These are phyloP conservation scores for Drosophila orosa DNA, from an alignment of 1,140 invertebrate genomes.

Conservation along the genomic window DNA sequence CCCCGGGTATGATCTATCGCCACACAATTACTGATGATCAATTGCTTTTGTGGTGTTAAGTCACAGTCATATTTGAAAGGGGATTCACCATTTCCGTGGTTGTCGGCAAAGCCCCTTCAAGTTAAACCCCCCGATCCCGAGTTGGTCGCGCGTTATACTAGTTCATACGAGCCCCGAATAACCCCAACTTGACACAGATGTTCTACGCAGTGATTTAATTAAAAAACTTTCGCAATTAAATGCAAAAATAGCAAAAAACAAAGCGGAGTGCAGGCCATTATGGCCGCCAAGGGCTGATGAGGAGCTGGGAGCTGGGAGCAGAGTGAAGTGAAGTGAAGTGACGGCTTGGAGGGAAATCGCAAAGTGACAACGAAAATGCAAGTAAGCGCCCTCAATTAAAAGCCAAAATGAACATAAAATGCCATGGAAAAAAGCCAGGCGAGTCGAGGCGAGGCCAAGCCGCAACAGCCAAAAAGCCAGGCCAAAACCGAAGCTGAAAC, in stretches of 20 bases:
- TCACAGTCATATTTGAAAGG: slow-evolving; percentile 8
- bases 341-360: slow-evolving; percentile 46
- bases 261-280: slow-evolving; percentile 43
- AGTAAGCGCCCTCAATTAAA: slow-evolving; percentile 79
- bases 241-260: slow-evolving; percentile 65
- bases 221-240: slow-evolving; percentile 82
- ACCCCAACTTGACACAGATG: slow-evolving; percentile 77
- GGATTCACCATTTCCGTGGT: slow-evolving; percentile 18
- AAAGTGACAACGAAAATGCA: slow-evolving; percentile 81
- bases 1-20: neutral
- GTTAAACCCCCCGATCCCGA: slow-evolving; percentile 1
- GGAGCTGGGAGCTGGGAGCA: neutral
- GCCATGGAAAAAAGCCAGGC: slow-evolving; percentile 44
- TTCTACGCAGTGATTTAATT: slow-evolving; percentile 78
- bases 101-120: neutral
- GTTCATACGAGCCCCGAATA: slow-evolving; percentile 40
- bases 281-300: slow-evolving; percentile 6
- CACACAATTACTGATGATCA: neutral
- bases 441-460: slow-evolving; percentile 27
- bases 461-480: slow-evolving; percentile 57
- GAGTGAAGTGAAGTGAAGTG: slow-evolving; percentile 23
- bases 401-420: slow-evolving; percentile 76
- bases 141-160: slow-evolving; percentile 41
- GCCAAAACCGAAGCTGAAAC: slow-evolving; percentile 50
- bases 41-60: neutral